These are phyloP conservation scores for Lepus townsendii DNA, from an alignment of 2,797 vertebrate genomes.

Conservation along the genomic window DNA sequence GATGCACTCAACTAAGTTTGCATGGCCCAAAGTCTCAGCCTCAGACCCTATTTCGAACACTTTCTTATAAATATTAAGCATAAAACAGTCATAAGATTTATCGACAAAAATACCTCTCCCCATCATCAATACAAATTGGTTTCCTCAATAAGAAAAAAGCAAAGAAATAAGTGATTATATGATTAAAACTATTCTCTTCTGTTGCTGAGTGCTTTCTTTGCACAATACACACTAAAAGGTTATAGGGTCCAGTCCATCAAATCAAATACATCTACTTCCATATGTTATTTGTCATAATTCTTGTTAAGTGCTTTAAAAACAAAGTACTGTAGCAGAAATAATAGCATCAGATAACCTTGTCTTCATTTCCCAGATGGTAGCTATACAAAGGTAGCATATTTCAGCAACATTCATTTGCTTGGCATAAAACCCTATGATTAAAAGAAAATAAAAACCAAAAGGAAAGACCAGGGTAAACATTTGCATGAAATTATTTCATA, in stretches of 20 bases:
- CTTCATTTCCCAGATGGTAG: slow-evolving; percentile 58
- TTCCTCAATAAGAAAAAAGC: background rate
- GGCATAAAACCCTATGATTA: slow-evolving; percentile 15
- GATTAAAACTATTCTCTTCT: background rate
- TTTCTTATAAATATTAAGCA: background rate
- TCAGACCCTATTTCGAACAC: background rate
- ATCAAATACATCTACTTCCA: background rate
- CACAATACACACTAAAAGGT: background rate
- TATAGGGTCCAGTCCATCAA: background rate
- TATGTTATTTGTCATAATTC: background rate
- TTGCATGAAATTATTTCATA: slow-evolving; percentile 11
- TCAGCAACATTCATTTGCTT: slow-evolving; percentile 24
- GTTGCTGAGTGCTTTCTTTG: background rate
- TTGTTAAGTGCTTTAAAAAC: slow-evolving; percentile 47
- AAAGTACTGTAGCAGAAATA: slow-evolving; percentile 40
- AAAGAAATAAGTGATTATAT: background rate
- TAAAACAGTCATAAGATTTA: background rate
- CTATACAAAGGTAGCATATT: slow-evolving; percentile 18
- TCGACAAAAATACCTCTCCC: background rate
- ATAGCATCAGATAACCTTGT: background rate
- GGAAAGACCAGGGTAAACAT: background rate
- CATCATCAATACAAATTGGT: background rate
- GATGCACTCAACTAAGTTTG: fast-evolving
- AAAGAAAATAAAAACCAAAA: slow-evolving; percentile 3
- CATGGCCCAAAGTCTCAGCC: fast-evolving